Conservation (phyloP, 2,888 invertebrate genomes). For the Heliothis peltigera region DNA sequence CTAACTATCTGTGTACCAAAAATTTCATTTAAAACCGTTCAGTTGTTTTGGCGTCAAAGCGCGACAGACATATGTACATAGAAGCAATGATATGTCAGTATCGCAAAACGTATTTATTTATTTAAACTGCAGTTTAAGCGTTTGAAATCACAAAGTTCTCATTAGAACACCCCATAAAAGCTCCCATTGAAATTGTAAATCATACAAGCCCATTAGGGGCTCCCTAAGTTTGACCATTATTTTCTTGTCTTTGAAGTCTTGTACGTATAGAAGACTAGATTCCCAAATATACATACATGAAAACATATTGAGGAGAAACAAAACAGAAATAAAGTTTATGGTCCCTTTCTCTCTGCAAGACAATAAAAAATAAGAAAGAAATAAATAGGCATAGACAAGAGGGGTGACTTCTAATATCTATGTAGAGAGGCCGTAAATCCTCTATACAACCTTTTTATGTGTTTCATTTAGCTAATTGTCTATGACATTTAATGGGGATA, state of each 20-base stretch:
- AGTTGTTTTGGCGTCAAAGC: too few species aligned
- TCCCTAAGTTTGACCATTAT: background rate
- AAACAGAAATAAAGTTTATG: constrained; percentile 59
- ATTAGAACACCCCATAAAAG: too few species aligned
- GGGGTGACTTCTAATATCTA: constrained; percentile 45
- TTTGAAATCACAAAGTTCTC: too few species aligned
- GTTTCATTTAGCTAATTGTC: constrained; percentile 59
- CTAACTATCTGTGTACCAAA: too few species aligned
- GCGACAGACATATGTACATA: too few species aligned
- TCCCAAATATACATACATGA: constrained; percentile 36
- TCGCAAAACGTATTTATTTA: too few species aligned
- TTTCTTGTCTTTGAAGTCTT: constrained; percentile 22
- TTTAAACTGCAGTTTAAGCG: too few species aligned
- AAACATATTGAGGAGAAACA: constrained; percentile 33
- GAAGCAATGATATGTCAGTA: too few species aligned
- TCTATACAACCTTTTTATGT: constrained; percentile 55
- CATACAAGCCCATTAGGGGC: too few species aligned
- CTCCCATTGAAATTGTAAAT: too few species aligned
- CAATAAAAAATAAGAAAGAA: constrained; percentile 58
- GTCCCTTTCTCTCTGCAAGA: constrained; percentile 45
- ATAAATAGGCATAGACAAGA: constrained; percentile 57
- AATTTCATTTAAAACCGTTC: too few species aligned
- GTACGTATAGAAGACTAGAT: constrained; percentile 1
- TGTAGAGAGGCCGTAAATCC: constrained; percentile 50
- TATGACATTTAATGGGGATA: constrained; percentile 28